phyloP scores from a whole-genome alignment of 1,140 invertebrate species.

The Aphelenchoides fujianensis region DNA sequence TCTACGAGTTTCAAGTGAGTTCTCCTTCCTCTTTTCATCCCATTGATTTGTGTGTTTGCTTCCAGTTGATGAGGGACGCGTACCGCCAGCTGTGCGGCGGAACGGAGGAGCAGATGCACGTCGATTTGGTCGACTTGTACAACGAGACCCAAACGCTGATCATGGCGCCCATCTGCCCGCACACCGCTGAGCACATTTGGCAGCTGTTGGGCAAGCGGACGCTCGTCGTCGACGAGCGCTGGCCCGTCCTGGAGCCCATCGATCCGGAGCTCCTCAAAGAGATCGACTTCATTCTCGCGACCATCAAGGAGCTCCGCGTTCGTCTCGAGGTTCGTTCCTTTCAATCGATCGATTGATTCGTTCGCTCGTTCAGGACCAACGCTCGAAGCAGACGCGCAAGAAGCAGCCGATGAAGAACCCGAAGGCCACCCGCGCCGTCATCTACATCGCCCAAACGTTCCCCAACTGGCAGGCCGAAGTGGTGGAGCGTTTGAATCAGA shows the following conservation, averaged over 20 bases:
- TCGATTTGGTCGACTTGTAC: constrained; percentile 76
- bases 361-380: too few species aligned
- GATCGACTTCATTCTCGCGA: constrained; percentile 81
- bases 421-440: constrained; percentile 72
- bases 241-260: constrained; percentile 75
- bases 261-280: constrained; percentile 77
- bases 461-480: constrained; percentile 88
- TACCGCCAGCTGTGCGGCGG: constrained; percentile 78
- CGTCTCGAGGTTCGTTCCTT: constrained; percentile 80
- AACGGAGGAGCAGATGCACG: constrained; percentile 71
- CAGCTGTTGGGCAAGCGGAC: constrained; percentile 62
- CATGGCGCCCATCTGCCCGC: constrained; percentile 90
- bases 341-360: too few species aligned
- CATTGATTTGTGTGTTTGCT: constrained; percentile 24
- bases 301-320: constrained; percentile 83
- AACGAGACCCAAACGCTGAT: constrained; percentile 83
- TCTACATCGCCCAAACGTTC: constrained; percentile 90
- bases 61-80: constrained; percentile 83
- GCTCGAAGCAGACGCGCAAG: constrained; percentile 68
- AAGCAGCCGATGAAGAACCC: constrained; percentile 55
- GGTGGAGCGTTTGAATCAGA: constrained; percentile 75
- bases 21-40: not conserved
- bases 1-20: constrained; percentile 76
- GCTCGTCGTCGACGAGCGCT: constrained; percentile 74
- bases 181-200: constrained; percentile 90